Evolutionary conservation across 2,888 invertebrate genomes (phyloP).

Genomic region (Drosophila cracens): DNA sequence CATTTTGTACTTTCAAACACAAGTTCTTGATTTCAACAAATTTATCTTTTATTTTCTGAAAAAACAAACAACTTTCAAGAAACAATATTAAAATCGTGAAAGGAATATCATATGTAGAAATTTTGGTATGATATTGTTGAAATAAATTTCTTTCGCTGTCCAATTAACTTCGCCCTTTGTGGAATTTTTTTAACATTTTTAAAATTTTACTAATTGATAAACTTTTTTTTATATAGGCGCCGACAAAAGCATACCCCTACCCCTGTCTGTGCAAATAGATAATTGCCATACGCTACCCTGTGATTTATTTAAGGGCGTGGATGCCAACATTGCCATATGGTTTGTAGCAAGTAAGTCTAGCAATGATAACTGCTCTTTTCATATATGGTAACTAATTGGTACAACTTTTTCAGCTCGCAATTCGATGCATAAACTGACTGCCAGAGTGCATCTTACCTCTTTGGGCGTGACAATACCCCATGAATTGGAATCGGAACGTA

Average conservation of each 20-base stretch:
- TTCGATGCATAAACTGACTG: slow-evolving; percentile 54
- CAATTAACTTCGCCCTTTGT: no score
- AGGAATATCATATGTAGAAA: not conserved
- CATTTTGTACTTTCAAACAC: not conserved
- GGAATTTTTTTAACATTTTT: not conserved
- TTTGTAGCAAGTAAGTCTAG: slow-evolving; percentile 78
- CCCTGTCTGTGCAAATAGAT: slow-evolving; percentile 75
- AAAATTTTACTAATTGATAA: not conserved
- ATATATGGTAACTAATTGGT: not conserved
- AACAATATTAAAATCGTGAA: not conserved
- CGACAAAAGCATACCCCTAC: slow-evolving; percentile 48
- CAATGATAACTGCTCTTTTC: rapidly evolving
- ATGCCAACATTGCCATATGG: slow-evolving; percentile 73
- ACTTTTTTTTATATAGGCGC: slow-evolving; percentile 52
- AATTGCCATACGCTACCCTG: slow-evolving; percentile 75
- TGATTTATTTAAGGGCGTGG: slow-evolving; percentile 60
- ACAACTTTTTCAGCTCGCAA: slow-evolving; percentile 56
- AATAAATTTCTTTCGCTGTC: not conserved
- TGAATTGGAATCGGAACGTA: slow-evolving; percentile 61
- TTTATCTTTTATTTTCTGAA: not conserved
- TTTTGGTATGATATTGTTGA: not conserved
- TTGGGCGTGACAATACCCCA: slow-evolving; percentile 69
- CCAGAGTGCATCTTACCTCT: slow-evolving; percentile 65
- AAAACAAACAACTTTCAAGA: not conserved
- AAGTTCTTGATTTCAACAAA: not conserved